phyloP scores from a whole-genome alignment of 2,888 invertebrate species.

The Volucella bombylans region DNA sequence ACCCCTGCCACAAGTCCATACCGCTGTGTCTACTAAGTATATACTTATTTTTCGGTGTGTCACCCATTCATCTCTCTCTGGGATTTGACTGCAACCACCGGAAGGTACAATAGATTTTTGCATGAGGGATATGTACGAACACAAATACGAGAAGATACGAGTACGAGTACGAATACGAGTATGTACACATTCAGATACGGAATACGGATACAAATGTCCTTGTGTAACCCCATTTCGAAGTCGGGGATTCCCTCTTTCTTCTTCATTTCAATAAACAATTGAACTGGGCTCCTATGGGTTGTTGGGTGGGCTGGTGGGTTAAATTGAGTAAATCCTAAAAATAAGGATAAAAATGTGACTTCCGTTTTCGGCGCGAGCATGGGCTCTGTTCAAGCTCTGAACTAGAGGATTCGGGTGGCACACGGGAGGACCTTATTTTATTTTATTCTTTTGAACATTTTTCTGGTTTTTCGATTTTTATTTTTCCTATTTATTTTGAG shows the following conservation, averaged over 20 bases:
- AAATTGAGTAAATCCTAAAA: slow-evolving; percentile 53
- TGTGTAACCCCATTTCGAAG: slow-evolving; percentile 35
- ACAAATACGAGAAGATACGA: no score
- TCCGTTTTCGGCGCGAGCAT: slow-evolving; percentile 27
- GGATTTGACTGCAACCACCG: slow-evolving; percentile 67
- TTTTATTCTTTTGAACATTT: slow-evolving; percentile 59
- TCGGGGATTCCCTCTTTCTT: slow-evolving; percentile 24
- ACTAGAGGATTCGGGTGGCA: neutral
- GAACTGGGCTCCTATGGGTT: neutral
- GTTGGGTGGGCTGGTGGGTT: neutral
- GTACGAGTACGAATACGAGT: no score
- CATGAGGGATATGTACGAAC: slow-evolving; percentile 40
- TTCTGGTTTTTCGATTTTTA: slow-evolving; percentile 22
- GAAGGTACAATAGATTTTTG: slow-evolving; percentile 67
- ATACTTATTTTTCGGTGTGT: slow-evolving; percentile 73
- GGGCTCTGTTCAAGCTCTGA: neutral
- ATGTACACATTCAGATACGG: slow-evolving; percentile 19
- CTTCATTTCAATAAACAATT: slow-evolving; percentile 60
- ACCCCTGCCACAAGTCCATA: no score
- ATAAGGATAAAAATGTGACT: slow-evolving; percentile 69
- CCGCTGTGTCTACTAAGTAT: slow-evolving; percentile 50
- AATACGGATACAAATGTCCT: slow-evolving; percentile 26
- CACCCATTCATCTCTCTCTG: slow-evolving; percentile 70
- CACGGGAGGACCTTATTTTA: slow-evolving; percentile 44
- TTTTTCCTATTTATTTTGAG: neutral